phyloP scores from a whole-genome alignment of 92 coral and sea anemone species.

The Umimayanthus kanabou region DNA sequence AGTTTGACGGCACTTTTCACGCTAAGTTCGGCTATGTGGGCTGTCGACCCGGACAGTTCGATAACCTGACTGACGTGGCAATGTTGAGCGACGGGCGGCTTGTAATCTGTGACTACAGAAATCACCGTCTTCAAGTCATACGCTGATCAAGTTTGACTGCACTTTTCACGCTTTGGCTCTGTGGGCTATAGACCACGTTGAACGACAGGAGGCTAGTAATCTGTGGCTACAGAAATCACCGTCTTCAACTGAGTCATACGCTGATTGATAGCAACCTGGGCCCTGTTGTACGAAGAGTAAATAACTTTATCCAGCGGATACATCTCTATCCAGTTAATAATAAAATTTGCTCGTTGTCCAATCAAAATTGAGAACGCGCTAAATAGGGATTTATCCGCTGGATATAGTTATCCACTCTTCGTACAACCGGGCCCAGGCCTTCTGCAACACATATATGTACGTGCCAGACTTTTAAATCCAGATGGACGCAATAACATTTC shows the following conservation, averaged over 20 bases:
- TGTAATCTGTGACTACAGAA: conserved; percentile 38
- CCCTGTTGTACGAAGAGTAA: no score
- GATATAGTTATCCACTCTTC: no score
- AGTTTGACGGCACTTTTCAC: conserved; percentile 34
- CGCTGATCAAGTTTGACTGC: conserved; percentile 39
- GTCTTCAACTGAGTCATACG: conserved; percentile 17
- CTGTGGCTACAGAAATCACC: conserved; percentile 32
- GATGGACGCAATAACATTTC: no score
- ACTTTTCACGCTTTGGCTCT: conserved; percentile 21
- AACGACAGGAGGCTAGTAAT: conserved; percentile 22
- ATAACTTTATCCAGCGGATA: no score
- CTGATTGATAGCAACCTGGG: neutral
- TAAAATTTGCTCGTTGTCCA: no score
- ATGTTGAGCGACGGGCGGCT: conserved; percentile 35
- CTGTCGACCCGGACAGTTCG: conserved; percentile 12
- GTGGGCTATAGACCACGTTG: conserved; percentile 20
- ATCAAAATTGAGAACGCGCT: no score
- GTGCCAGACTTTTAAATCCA: no score
- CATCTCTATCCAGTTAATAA: no score
- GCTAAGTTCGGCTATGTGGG: conserved; percentile 33
- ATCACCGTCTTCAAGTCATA: conserved; percentile 24
- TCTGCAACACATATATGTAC: no score
- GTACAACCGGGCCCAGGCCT: no score
- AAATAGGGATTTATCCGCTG: no score
- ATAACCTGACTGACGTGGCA: conserved; percentile 18